Base-by-base conservation (phyloP, 2,113 vertebrate genomes). In the Oncorhynchus nerka region DNA sequence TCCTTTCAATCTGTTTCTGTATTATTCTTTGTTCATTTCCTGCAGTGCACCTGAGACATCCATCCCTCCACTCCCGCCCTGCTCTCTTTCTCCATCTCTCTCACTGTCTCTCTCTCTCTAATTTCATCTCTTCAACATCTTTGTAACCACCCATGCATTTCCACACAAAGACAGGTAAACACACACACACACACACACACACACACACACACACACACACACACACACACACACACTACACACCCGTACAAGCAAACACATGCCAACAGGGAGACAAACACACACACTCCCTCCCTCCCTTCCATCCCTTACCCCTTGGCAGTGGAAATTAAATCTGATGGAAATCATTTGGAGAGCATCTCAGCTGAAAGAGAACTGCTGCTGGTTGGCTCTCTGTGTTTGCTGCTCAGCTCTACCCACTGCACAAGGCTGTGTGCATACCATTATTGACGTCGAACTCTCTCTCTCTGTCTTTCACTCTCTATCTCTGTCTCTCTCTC, bases 1-100 rank as follows among this genome's bases (percentile, higher is more conserved):
- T 84, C 57, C 73, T 85, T 78, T 75, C 72, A 71, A 81, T 78
- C 12, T n/a, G 0, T 76, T 74, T 80, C 73, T 82, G 8, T 34
- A 76, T 79, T 16, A 20, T 51, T 82, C 76, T 77, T 87, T 89
- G 88, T 83, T 89, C 80, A 88, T 91, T 91, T 91, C 82, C 88
- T 90, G 82, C 81, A 75, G 75, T 71, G 85, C 90, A 92, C 88
- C 88, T 92, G 90, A 90, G 89, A 91, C 88, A 83, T 76, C 76
- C 22, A 45, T 19, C 68, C 5, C 68, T 24, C 7, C 45, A 22
- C 22, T 26, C 9, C 45, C n/a, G 20, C 39, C 45, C 45, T n/a
- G 22, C 68, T 48, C 11, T 39, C 67, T 51, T 34, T 24, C 68
- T 70, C 30, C 32, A 34, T n/a, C 24, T 12, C 32, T n/a, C 67